Evolutionary conservation across 2,888 invertebrate genomes (phyloP).

Genomic region (Isotomurus palustris): DNA sequence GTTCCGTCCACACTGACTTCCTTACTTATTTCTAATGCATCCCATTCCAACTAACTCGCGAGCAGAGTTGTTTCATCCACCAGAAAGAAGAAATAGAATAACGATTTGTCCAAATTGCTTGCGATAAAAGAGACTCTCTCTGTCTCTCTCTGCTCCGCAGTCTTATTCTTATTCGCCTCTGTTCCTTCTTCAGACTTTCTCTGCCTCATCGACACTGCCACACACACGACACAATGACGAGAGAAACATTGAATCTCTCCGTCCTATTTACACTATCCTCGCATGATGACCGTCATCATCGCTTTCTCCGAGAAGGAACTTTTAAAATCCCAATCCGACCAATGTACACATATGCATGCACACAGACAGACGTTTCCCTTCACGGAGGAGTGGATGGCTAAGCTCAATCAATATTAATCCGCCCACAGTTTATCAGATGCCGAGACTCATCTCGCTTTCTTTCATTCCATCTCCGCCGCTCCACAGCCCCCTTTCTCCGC

Average conservation of each 20-base stretch:
- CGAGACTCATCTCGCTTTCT: conserved; percentile 1
- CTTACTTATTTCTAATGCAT: not conserved
- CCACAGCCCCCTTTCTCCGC: conserved; percentile 1
- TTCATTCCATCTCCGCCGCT: not conserved
- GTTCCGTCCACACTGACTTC: not conserved
- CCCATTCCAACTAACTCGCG: not conserved
- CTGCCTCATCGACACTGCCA: not conserved
- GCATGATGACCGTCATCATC: too few species aligned
- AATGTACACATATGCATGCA: not conserved
- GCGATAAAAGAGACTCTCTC: not conserved
- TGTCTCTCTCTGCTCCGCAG: not conserved
- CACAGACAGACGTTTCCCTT: too few species aligned
- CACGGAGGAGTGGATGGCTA: too few species aligned
- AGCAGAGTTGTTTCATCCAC: too few species aligned
- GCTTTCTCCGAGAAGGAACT: not conserved
- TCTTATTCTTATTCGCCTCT: not conserved
- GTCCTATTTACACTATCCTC: too few species aligned
- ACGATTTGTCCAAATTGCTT: not conserved
- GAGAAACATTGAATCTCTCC: too few species aligned
- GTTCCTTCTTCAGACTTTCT: not conserved
- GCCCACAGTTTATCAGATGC: conserved; percentile 16
- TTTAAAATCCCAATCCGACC: not conserved
- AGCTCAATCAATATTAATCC: conserved; percentile 18
- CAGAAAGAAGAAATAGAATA: not conserved
- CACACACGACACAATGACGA: too few species aligned